Evolutionary conservation across 2,888 invertebrate species (phyloP).

Genomic region (Drosophila gaucha): DNA sequence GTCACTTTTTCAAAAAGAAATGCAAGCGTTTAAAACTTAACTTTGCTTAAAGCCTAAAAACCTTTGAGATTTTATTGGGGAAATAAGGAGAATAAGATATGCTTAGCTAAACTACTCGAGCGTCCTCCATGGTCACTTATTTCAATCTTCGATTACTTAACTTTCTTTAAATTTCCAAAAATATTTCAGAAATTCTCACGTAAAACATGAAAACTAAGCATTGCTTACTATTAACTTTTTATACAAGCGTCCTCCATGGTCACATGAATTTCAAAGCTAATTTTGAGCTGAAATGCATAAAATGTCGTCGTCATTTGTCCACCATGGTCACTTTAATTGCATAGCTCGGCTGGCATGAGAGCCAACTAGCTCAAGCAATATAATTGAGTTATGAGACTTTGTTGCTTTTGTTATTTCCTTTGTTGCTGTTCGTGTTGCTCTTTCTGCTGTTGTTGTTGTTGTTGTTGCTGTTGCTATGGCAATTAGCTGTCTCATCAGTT

Average conservation of each 20-base stretch:
- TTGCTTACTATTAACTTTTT: background rate
- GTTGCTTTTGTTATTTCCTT: background rate
- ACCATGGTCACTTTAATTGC: background rate
- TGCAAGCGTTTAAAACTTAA: too few relatives aligned
- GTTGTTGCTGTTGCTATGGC: slow-evolving; percentile 3
- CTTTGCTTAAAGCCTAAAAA: too few relatives aligned
- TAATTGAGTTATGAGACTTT: slow-evolving; percentile 15
- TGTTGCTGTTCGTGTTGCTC: background rate
- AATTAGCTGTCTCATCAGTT: slow-evolving; percentile 15
- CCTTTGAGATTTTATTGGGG: too few relatives aligned
- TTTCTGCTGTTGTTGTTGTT: background rate
- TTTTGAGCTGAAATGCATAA: background rate
- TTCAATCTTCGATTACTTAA: too few relatives aligned
- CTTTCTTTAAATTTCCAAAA: too few relatives aligned
- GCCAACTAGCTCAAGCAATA: slow-evolving; percentile 1
- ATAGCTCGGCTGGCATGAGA: background rate
- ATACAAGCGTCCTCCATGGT: background rate
- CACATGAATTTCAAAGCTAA: background rate
- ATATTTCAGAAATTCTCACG: too few relatives aligned
- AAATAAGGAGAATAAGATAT: too few relatives aligned
- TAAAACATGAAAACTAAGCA: too few relatives aligned
- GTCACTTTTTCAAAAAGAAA: too few relatives aligned
- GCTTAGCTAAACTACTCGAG: too few relatives aligned
- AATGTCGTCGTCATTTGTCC: background rate
- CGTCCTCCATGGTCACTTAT: too few relatives aligned